Evolutionary conservation across 1,140 invertebrate genomes (phyloP), one percentile per base, ranked within the genome.

Genomic region (Micrasema minimum): DNA sequence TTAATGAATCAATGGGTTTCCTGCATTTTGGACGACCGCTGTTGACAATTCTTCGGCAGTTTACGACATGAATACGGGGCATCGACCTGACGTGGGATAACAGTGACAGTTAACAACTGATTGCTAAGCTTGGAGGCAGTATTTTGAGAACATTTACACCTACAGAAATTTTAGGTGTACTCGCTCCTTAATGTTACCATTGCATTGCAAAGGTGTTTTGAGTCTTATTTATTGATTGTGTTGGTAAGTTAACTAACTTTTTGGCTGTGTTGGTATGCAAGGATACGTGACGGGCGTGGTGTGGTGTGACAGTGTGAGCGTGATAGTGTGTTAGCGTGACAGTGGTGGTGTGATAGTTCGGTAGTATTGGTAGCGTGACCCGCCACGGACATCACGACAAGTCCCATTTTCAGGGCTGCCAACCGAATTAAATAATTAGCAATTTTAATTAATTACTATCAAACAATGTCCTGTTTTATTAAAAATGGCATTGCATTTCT

Each of bases 231-330:
- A 51, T 51, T 23, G 14, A 51, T 51, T 3, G 11, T 51, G 22
- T 51, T 51, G 9, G 26, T 23, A 7, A 22, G 23, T 18, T 1
- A 20, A 48, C 16, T 6, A 18, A 48, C 16, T 43, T n/a, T 43
- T 43, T 43, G 16, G 26, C 16, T 14, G 23, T n/a, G 14, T 53
- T 22, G 5, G 38, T 50, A 66, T 12, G 37, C 23, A 45, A 66
- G 62, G 45, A 66, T 66, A 66, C 62, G 46, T 50, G 46, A 48
- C 62, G 62, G 62, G 62, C 62, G 62, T 66, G 62, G 62, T 50
- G 7, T 31, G 26, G 26, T 7, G 7, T 31, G 26, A 7, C 7
- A 31, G 26, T 31, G 26, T 31, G 7, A 7, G 3, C 26, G 7
- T 7, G 45, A 26, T n/a, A n/a, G n/a, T n/a, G n/a, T n/a, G n/a